Conservation (phyloP, 2,797 vertebrate species). For the Alauda arvensis region DNA sequence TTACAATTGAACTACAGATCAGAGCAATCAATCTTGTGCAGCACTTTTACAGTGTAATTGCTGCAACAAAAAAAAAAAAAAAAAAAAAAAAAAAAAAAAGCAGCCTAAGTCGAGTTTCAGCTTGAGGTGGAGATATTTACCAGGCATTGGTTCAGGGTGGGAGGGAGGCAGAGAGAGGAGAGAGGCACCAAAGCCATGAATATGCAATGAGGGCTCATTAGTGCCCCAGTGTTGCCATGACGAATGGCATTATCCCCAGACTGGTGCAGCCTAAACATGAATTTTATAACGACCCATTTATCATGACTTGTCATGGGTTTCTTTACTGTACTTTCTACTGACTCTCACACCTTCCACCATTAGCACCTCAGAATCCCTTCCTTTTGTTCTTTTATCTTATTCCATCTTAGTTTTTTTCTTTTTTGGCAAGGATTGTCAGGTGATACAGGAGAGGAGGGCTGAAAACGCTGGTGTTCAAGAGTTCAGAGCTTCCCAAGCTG, state of each 20-base stretch:
- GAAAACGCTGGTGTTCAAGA: background rate
- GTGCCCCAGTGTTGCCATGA: constrained; percentile 79
- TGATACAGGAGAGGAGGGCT: background rate
- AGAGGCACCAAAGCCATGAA: constrained; percentile 72
- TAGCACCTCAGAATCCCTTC: constrained; percentile 19
- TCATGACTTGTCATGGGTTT: constrained; percentile 79
- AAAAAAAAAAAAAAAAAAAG: constrained; percentile 30
- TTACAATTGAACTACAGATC: constrained; percentile 98
- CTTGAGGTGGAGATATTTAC: constrained; percentile 73
- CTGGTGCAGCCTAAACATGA: constrained; percentile 82
- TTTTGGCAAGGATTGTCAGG: background rate
- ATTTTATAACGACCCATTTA: constrained; percentile 85
- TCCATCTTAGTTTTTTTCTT: background rate
- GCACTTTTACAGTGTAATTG: constrained; percentile 91
- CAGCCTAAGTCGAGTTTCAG: constrained; percentile 77
- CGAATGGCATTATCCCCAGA: constrained; percentile 81
- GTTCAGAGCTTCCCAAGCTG: background rate
- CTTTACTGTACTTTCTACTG: constrained; percentile 67
- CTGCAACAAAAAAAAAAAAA: constrained; percentile 77
- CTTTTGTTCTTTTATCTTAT: constrained; percentile 49
- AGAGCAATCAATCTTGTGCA: constrained; percentile 96
- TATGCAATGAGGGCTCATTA: constrained; percentile 86
- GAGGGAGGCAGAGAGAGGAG: constrained; percentile 58
- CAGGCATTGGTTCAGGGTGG: constrained; percentile 67
- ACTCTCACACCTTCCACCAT: constrained; percentile 68